Conservation (phyloP, 2,113 vertebrate species). For the Dasyurus viverrinus region DNA sequence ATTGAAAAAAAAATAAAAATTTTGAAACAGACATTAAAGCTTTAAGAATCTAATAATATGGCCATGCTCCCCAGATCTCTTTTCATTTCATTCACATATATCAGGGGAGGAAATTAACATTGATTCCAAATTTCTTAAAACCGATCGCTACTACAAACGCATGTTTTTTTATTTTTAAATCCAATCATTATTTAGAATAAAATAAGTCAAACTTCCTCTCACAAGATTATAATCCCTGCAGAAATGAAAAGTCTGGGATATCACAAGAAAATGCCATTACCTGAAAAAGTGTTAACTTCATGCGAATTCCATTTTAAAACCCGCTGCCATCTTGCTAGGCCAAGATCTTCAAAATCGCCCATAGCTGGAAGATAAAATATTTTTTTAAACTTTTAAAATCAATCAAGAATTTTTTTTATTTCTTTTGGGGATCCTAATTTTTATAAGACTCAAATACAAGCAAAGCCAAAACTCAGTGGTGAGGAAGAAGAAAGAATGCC, state of each 20-base stretch:
- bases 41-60: not conserved
- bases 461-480: conserved; percentile 9
- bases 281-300: conserved; percentile 57
- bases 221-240: conserved; percentile 33
- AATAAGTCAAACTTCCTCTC: conserved; percentile 7
- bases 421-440: conserved; percentile 46
- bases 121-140: conserved; percentile 34
- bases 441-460: conserved; percentile 41
- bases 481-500: conserved; percentile 28
- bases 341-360: conserved; percentile 64
- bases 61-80: not conserved
- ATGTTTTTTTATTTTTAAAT: conserved; percentile 25
- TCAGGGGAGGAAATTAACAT: not conserved
- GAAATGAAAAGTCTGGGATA: conserved; percentile 22
- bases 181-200: conserved; percentile 38
- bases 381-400: conserved; percentile 46
- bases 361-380: conserved; percentile 81
- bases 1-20: conserved; percentile 19
- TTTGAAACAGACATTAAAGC: not conserved
- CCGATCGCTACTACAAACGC: not conserved
- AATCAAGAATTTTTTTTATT: conserved; percentile 42
- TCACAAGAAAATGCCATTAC: conserved; percentile 62
- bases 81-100: not conserved
- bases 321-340: conserved; percentile 78
- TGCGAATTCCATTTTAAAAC: conserved; percentile 39